phyloP scores from a whole-genome alignment of 2,888 invertebrate genomes.

The Heteromyza rotundicornis region DNA sequence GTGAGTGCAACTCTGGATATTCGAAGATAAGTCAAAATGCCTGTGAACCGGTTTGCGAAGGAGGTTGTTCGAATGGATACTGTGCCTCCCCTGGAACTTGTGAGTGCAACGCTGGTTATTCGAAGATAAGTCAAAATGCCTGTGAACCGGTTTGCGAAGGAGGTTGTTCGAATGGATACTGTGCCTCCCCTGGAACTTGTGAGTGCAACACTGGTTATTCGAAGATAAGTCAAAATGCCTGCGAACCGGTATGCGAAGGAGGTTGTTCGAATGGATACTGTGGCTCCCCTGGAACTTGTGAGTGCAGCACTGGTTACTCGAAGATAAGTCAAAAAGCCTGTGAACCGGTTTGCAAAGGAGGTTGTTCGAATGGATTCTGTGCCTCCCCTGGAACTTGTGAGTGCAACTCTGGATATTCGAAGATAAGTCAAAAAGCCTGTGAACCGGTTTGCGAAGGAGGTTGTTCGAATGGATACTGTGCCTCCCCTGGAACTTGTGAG shows the following conservation, averaged over 20 bases:
- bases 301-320: conserved; percentile 27
- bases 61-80: conserved; percentile 72
- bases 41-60: conserved; percentile 39
- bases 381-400: conserved; percentile 26
- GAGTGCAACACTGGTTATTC: conserved; percentile 33
- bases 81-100: conserved; percentile 74
- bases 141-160: conserved; percentile 35
- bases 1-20: conserved; percentile 20
- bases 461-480: not conserved
- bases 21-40: not conserved
- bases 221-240: not conserved
- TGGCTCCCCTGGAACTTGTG: conserved; percentile 42
- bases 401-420: conserved; percentile 25
- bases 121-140: conserved; percentile 7
- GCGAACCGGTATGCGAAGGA: conserved; percentile 16
- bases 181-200: conserved; percentile 48
- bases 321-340: conserved; percentile 9
- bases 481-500: not conserved
- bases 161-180: conserved; percentile 47
- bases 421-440: not conserved
- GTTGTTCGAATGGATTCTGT: conserved; percentile 28
- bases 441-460: not conserved
- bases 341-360: conserved; percentile 23
- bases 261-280: conserved; percentile 45
- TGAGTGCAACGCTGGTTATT: conserved; percentile 71